These are phyloP conservation scores for Actias luna DNA, from an alignment of 2,888 invertebrate species.

Conservation along the genomic window DNA sequence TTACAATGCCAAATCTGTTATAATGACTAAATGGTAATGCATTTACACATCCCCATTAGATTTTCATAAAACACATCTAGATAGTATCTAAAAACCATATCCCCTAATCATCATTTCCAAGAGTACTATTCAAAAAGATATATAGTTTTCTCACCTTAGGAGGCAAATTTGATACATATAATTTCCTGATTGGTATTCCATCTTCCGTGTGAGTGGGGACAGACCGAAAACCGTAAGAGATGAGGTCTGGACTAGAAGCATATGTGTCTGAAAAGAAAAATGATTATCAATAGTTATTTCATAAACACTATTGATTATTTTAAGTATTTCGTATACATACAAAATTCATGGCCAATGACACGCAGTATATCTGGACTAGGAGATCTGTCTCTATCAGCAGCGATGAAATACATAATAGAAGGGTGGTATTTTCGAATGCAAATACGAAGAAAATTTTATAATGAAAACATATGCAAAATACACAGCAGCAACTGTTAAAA, in stretches of 20 bases:
- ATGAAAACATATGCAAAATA: neutral
- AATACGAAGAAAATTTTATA: neutral
- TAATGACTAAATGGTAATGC: too few relatives aligned
- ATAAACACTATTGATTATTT: neutral
- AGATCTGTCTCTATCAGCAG: slow-evolving; percentile 55
- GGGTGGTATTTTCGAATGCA: slow-evolving; percentile 10
- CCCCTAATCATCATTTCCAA: neutral
- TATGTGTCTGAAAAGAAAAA: slow-evolving; percentile 52
- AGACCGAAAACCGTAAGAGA: slow-evolving; percentile 51
- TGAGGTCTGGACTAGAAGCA: slow-evolving; percentile 50
- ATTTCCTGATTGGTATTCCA: slow-evolving; percentile 81
- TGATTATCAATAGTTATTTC: neutral
- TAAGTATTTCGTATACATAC: slow-evolving; percentile 34
- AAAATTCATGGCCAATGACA: slow-evolving; percentile 61
- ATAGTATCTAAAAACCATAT: neutral
- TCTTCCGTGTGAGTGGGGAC: slow-evolving; percentile 79
- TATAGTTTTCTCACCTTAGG: slow-evolving; percentile 67
- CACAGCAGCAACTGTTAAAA: slow-evolving; percentile 17
- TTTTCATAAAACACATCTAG: neutral
- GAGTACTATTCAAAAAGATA: neutral
- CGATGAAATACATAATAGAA: slow-evolving; percentile 58
- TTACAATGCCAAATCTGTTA: too few relatives aligned
- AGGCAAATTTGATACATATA: slow-evolving; percentile 82
- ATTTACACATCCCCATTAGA: neutral
- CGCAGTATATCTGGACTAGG: slow-evolving; percentile 62